Conservation (phyloP, 2,888 invertebrate genomes). For the Lypha dubia region DNA sequence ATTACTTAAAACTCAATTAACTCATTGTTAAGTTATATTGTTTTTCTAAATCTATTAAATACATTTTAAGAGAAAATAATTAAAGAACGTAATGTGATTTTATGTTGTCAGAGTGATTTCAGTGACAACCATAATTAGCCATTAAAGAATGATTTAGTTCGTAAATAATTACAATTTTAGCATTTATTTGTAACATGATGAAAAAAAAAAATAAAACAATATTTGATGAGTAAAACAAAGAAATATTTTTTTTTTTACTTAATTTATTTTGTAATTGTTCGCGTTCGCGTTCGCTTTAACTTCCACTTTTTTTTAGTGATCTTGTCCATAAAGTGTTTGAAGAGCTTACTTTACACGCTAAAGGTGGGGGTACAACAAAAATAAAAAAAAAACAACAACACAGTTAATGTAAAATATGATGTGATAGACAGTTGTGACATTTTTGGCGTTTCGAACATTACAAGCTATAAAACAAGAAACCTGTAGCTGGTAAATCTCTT, state of each 20-base stretch:
- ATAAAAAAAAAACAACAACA: too few species aligned
- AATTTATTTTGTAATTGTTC: conserved; percentile 25
- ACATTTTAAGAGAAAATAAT: not conserved
- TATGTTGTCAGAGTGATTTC: not conserved
- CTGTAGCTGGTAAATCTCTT: conserved; percentile 33
- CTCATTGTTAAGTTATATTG: not conserved
- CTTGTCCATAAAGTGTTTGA: conserved; percentile 1
- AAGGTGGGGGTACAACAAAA: conserved; percentile 23
- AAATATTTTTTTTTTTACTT: not conserved
- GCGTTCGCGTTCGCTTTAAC: conserved; percentile 7
- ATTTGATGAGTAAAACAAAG: not conserved
- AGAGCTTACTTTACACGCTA: conserved; percentile 21
- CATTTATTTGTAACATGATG: not conserved
- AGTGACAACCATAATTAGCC: not conserved
- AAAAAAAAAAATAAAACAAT: conserved; percentile 1
- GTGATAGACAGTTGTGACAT: conserved; percentile 43
- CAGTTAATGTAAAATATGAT: conserved; percentile 16
- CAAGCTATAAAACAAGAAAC: conserved; percentile 18
- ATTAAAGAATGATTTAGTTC: not conserved
- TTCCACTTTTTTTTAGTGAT: conserved; percentile 10
- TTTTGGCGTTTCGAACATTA: conserved; percentile 7
- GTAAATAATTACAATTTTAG: not conserved
- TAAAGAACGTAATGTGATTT: not conserved
- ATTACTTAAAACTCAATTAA: not conserved
- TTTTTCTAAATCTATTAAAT: not conserved